These are phyloP conservation scores for Crepidodera aurea DNA, from an alignment of 2,888 invertebrate genomes.

Conservation along the genomic window DNA sequence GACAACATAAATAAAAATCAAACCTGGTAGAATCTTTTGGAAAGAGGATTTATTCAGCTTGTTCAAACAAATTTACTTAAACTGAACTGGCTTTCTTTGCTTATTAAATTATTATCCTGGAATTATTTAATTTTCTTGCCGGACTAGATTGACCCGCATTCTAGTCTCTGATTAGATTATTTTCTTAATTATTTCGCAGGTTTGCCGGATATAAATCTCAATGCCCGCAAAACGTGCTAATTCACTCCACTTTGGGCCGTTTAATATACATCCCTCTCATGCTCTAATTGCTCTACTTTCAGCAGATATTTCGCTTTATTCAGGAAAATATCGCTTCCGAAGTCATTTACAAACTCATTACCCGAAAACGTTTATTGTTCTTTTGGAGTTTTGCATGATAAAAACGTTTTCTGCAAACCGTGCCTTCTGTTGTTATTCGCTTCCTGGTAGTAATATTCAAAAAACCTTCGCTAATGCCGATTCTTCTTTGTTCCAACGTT, in stretches of 20 bases:
- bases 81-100: too few relatives aligned
- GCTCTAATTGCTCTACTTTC: constrained; percentile 22
- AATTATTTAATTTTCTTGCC: not conserved
- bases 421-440: constrained; percentile 10
- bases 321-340: constrained; percentile 16
- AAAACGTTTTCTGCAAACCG: constrained; percentile 15
- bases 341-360: constrained; percentile 20
- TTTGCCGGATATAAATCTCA: constrained; percentile 2
- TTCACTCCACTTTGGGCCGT: constrained; percentile 10
- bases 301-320: constrained; percentile 20
- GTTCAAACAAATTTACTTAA: too few relatives aligned
- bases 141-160: not conserved
- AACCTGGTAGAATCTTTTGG: too few relatives aligned
- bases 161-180: not conserved
- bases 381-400: constrained; percentile 22
- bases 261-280: constrained; percentile 11
- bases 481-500: constrained; percentile 20
- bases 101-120: not conserved
- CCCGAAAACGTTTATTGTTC: constrained; percentile 22
- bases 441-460: not conserved
- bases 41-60: too few relatives aligned
- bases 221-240: constrained; percentile 17
- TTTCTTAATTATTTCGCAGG: constrained; percentile 8
- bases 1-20: too few relatives aligned
- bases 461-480: constrained; percentile 10